These are phyloP conservation scores for Cepaea nemoralis DNA, from an alignment of 1,140 invertebrate genomes.

Conservation along the genomic window DNA sequence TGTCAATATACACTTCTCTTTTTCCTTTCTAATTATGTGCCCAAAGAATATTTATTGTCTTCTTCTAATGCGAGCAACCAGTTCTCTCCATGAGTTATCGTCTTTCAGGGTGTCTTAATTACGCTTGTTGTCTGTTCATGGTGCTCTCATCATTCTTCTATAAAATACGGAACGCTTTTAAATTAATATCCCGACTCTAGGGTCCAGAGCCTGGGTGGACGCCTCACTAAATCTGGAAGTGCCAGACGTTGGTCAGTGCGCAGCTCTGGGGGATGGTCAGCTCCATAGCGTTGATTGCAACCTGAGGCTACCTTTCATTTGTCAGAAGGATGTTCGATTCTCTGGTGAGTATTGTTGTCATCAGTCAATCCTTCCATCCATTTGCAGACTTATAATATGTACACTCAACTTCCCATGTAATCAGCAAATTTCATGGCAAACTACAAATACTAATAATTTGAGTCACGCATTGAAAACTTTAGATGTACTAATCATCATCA, in stretches of 20 bases:
- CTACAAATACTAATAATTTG: not conserved
- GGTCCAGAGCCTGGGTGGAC: constrained; percentile 22
- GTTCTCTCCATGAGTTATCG: too few relatives aligned
- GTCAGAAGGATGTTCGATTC: constrained; percentile 24
- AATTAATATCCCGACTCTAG: not conserved
- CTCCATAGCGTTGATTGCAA: not conserved
- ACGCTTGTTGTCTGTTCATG: too few relatives aligned
- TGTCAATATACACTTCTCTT: too few relatives aligned
- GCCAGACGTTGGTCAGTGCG: not conserved
- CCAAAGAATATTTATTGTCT: too few relatives aligned
- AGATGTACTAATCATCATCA: not conserved
- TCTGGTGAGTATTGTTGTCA: not conserved
- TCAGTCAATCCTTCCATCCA: not conserved
- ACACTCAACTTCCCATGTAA: too few relatives aligned
- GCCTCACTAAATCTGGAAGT: constrained; percentile 15
- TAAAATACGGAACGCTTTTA: too few relatives aligned
- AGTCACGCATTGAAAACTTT: not conserved
- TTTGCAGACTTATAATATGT: too few relatives aligned
- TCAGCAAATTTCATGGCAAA: too few relatives aligned
- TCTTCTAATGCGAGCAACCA: too few relatives aligned
- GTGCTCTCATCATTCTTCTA: too few relatives aligned
- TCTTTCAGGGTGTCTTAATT: too few relatives aligned
- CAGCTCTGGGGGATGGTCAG: not conserved
- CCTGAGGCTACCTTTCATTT: constrained; percentile 10
- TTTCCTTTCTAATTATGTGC: too few relatives aligned